phyloP scores from a whole-genome alignment of 2,113 vertebrate genomes.

The Rhinoderma darwinii region DNA sequence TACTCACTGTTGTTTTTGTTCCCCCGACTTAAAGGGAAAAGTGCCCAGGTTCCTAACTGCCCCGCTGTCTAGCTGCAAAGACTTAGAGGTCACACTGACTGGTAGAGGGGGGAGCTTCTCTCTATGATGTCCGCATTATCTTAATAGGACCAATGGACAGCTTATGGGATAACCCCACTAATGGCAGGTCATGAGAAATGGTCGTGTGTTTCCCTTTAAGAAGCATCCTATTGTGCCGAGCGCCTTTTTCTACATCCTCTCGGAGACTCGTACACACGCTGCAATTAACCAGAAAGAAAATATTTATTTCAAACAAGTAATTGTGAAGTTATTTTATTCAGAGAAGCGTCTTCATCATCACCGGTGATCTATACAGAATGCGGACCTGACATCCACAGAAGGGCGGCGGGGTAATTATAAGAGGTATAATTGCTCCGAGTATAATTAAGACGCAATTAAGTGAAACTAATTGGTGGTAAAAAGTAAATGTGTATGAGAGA shows the following conservation, averaged over 20 bases:
- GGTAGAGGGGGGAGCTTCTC: too few species aligned
- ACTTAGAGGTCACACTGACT: too few species aligned
- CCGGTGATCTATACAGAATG: background rate
- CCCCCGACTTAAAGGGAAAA: too few species aligned
- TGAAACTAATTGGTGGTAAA: background rate
- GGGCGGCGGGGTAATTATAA: background rate
- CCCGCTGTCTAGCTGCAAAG: too few species aligned
- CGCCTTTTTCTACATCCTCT: background rate
- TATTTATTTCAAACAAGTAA: constrained; percentile 1
- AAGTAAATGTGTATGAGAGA: background rate
- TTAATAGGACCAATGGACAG: too few species aligned
- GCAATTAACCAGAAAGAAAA: background rate
- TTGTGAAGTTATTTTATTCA: background rate
- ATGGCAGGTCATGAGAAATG: too few species aligned
- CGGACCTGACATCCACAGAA: too few species aligned
- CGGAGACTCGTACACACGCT: background rate
- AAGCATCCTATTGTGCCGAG: too few species aligned
- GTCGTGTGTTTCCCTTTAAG: background rate
- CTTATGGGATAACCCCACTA: too few species aligned
- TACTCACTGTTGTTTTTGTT: too few species aligned
- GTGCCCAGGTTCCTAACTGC: too few species aligned
- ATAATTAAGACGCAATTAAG: background rate
- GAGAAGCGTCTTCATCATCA: background rate
- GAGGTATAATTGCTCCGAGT: background rate
- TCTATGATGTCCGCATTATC: too few species aligned